Conservation (phyloP, 2,888 invertebrate species). For the Mystacides longicornis region DNA sequence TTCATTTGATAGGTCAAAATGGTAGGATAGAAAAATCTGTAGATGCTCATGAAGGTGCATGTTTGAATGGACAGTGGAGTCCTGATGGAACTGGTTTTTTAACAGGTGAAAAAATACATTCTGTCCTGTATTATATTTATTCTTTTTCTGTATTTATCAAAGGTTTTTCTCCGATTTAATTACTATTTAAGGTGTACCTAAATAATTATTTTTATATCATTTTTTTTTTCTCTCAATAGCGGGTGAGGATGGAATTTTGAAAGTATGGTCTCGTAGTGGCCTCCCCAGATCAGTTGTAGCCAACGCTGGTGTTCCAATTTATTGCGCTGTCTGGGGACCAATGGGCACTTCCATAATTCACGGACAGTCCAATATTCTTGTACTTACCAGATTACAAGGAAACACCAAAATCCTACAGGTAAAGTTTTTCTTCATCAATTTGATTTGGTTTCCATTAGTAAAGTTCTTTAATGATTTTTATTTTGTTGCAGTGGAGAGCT, state of each 20-base stretch:
- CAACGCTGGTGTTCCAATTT: conserved; percentile 71
- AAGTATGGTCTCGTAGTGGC: conserved; percentile 95
- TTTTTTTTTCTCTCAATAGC: too few species aligned
- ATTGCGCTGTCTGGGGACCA: conserved; percentile 78
- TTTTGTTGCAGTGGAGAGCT: conserved; percentile 76
- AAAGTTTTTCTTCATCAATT: background rate
- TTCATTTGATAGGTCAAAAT: conserved; percentile 79
- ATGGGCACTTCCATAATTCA: conserved; percentile 62
- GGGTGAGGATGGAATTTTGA: conserved; percentile 94
- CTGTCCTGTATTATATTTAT: background rate
- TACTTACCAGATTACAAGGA: conserved; percentile 65
- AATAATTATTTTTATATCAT: too few species aligned
- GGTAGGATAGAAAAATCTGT: conserved; percentile 90
- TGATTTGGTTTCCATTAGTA: background rate
- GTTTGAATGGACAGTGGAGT: conserved; percentile 87
- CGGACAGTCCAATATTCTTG: conserved; percentile 58
- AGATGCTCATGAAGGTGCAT: conserved; percentile 88
- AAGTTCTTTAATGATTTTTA: background rate
- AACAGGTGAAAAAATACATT: conserved; percentile 54
- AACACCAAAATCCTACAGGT: conserved; percentile 67
- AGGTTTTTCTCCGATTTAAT: too few species aligned
- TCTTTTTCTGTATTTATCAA: too few species aligned
- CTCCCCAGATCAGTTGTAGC: conserved; percentile 86
- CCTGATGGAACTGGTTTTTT: conserved; percentile 91
- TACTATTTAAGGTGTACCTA: background rate